A percentile compares a stretch with the other conserved stretches of the same genome.
These are phyloP conservation scores for Dolichomitus sp. DNA, from an alignment of 2,888 invertebrate species.

Conservation along the genomic window DNA sequence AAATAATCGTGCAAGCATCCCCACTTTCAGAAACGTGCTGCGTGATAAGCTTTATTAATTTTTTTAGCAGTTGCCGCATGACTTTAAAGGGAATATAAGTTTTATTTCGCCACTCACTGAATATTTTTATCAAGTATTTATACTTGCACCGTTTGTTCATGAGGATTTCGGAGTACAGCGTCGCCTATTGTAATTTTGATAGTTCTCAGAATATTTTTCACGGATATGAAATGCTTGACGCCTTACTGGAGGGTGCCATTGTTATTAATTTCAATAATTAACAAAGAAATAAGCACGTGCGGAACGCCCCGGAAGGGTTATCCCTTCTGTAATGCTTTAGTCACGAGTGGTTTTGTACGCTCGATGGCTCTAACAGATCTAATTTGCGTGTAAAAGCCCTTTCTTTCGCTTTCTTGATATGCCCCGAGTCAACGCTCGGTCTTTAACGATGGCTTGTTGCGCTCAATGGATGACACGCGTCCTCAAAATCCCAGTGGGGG, in stretches of 20 bases:
- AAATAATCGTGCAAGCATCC: slow-evolving; percentile 55
- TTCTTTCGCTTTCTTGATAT: slow-evolving; percentile 61
- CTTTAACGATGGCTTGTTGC: slow-evolving; percentile 50
- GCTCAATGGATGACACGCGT: slow-evolving; percentile 49
- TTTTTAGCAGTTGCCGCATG: neutral
- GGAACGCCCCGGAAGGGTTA: slow-evolving; percentile 75
- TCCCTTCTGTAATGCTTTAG: slow-evolving; percentile 65
- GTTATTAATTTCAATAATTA: slow-evolving; percentile 86
- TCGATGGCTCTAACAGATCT: slow-evolving; percentile 82
- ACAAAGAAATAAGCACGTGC: slow-evolving; percentile 84
- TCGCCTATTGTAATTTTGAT: neutral
- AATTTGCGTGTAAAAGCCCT: slow-evolving; percentile 83
- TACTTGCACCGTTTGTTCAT: neutral
- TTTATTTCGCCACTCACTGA: neutral
- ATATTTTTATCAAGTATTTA: neutral
- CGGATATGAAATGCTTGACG: slow-evolving; percentile 21
- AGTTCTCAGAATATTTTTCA: neutral
- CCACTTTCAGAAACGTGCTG: slow-evolving; percentile 6
- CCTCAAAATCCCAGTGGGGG: slow-evolving; percentile 42
- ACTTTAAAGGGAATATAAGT: neutral
- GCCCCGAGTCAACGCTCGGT: slow-evolving; percentile 56
- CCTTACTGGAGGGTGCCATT: slow-evolving; percentile 68
- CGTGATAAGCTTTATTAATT: slow-evolving; percentile 16
- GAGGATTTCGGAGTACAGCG: neutral
- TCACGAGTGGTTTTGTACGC: slow-evolving; percentile 79